Conservation (phyloP, 2,888 invertebrate species). For the Diaphora mendica region DNA sequence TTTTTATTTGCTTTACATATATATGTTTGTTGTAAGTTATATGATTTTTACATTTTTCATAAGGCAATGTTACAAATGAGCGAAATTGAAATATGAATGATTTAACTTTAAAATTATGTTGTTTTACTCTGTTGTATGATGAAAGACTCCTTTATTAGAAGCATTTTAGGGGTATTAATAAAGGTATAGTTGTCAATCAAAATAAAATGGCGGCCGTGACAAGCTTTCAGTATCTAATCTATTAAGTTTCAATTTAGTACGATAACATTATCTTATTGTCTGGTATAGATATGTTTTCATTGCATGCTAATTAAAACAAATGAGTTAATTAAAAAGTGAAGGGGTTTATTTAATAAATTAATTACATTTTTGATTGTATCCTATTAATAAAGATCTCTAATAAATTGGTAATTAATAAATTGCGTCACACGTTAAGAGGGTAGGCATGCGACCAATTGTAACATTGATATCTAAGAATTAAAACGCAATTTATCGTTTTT, state of each 20-base stretch:
- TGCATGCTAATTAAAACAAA: not conserved
- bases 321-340: not conserved
- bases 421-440: too few relatives aligned
- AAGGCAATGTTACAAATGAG: constrained; percentile 11
- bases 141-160: not conserved
- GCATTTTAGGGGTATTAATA: not conserved
- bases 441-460: too few relatives aligned
- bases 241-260: not conserved
- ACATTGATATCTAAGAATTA: too few relatives aligned
- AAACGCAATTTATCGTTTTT: too few relatives aligned
- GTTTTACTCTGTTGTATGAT: constrained; percentile 45
- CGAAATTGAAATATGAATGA: constrained; percentile 23
- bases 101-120: constrained; percentile 38
- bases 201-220: not conserved
- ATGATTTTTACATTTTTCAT: constrained; percentile 19
- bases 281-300: not conserved
- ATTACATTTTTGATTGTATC: too few relatives aligned
- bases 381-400: too few relatives aligned
- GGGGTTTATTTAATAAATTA: too few relatives aligned
- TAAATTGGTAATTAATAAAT: too few relatives aligned
- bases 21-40: constrained; percentile 29
- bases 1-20: constrained; percentile 31
- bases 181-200: not conserved
- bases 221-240: not conserved
- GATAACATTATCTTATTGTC: not conserved